These are phyloP conservation scores for Trichonephila clavata DNA, from an alignment of 1,140 invertebrate genomes.

Conservation along the genomic window DNA sequence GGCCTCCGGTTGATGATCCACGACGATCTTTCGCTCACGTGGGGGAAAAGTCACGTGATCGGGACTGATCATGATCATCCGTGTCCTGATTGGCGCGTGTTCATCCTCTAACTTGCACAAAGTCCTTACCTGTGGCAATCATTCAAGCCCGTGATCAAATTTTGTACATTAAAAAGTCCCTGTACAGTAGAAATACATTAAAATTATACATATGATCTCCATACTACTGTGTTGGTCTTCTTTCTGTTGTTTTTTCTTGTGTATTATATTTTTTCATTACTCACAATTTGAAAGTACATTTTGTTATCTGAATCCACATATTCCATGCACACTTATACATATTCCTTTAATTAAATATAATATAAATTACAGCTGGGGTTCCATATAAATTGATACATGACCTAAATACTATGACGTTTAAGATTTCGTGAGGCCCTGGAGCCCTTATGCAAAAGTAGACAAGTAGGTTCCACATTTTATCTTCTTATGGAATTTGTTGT, in stretches of 20 bases:
- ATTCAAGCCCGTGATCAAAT: slow-evolving; percentile 75
- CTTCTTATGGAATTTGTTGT: no score
- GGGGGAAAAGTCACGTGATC: background rate
- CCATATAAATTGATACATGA: no score
- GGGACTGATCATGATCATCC: slow-evolving; percentile 20
- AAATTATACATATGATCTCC: slow-evolving; percentile 75
- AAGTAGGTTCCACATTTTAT: no score
- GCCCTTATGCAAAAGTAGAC: no score
- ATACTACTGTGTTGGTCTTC: background rate
- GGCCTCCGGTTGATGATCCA: slow-evolving; percentile 34
- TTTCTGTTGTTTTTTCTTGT: background rate
- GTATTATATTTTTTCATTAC: background rate
- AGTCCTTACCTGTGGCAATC: slow-evolving; percentile 74
- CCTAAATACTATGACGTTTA: no score
- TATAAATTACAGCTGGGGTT: no score
- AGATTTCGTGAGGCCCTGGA: no score
- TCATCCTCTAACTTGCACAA: slow-evolving; percentile 59
- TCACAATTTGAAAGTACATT: background rate
- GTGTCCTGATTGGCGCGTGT: slow-evolving; percentile 48
- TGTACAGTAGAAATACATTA: slow-evolving; percentile 76
- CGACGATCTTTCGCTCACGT: background rate
- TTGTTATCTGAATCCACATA: no score
- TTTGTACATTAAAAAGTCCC: slow-evolving; percentile 76
- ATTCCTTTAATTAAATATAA: no score
- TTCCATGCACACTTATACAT: no score